Evolutionary conservation across 2,888 invertebrate species (phyloP).

Genomic region (Aspidiotus rigidus): DNA sequence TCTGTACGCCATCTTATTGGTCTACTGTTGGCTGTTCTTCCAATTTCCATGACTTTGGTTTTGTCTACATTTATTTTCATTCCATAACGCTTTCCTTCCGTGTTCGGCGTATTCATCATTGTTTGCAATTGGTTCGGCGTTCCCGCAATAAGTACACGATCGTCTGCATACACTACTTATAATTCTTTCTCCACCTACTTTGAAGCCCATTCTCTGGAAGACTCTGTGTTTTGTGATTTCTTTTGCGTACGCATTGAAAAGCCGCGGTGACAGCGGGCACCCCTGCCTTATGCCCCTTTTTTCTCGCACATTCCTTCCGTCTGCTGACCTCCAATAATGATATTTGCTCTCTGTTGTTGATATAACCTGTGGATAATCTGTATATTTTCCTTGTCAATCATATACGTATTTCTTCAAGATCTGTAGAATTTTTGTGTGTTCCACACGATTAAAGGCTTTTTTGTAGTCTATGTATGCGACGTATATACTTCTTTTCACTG

Average conservation of each 20-base stretch:
- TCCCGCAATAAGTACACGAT: not conserved
- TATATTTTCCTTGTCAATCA: conserved; percentile 9
- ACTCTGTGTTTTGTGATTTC: not conserved
- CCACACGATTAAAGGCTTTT: conserved; percentile 22
- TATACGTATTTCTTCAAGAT: conserved; percentile 7
- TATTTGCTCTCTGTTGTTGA: not conserved
- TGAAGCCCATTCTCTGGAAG: not conserved
- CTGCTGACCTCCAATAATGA: not conserved
- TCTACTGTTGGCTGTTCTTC: not conserved
- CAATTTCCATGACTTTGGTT: not conserved
- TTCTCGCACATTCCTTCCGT: too few relatives aligned
- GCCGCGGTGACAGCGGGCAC: conserved; percentile 6
- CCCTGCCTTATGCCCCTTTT: conserved; percentile 7
- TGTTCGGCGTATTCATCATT: not conserved
- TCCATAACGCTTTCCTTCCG: not conserved
- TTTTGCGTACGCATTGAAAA: conserved; percentile 3
- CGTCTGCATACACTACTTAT: not conserved
- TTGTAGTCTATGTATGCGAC: conserved; percentile 19
- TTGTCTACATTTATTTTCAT: not conserved
- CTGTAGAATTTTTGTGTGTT: conserved; percentile 12
- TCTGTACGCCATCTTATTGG: not conserved
- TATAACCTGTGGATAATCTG: conserved; percentile 7
- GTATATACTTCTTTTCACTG: not conserved
- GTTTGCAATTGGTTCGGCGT: not conserved
- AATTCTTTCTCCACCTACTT: not conserved